Evolutionary conservation across 1,140 invertebrate species (phyloP).

Genomic region (Helicoverpa armigera): DNA sequence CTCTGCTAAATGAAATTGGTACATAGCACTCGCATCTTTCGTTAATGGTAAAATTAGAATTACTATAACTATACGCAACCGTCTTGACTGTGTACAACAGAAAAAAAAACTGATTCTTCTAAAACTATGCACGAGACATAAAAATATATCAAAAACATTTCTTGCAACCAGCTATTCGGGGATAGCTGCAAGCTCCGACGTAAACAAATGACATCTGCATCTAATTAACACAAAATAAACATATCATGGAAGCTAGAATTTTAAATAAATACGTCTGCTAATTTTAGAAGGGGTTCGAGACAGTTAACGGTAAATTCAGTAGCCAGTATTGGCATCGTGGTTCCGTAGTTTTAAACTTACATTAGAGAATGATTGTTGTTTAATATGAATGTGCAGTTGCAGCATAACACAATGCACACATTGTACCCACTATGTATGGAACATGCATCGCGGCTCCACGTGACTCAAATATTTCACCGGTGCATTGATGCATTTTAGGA

Average conservation of each 20-base stretch:
- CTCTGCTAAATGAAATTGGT: too few species aligned
- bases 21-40: too few species aligned
- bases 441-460: neutral
- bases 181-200: neutral
- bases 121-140: too few species aligned
- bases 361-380: neutral
- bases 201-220: conserved; percentile 19
- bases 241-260: neutral
- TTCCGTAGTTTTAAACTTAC: too few species aligned
- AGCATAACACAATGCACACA: neutral
- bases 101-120: too few species aligned
- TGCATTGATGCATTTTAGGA: conserved; percentile 9
- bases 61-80: too few species aligned
- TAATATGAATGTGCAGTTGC: neutral
- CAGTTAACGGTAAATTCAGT: neutral
- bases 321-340: too few species aligned
- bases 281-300: neutral
- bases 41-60: too few species aligned
- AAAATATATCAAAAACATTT: too few species aligned
- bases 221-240: conserved; percentile 28
- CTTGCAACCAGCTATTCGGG: neutral
- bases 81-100: too few species aligned
- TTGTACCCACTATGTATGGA: neutral
- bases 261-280: conserved; percentile 12
- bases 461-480: conserved; percentile 24